Evolutionary conservation across 2,797 vertebrate species (phyloP), one percentile per base, ranked within the genome.

Genomic region (Acanthornis magna): DNA sequence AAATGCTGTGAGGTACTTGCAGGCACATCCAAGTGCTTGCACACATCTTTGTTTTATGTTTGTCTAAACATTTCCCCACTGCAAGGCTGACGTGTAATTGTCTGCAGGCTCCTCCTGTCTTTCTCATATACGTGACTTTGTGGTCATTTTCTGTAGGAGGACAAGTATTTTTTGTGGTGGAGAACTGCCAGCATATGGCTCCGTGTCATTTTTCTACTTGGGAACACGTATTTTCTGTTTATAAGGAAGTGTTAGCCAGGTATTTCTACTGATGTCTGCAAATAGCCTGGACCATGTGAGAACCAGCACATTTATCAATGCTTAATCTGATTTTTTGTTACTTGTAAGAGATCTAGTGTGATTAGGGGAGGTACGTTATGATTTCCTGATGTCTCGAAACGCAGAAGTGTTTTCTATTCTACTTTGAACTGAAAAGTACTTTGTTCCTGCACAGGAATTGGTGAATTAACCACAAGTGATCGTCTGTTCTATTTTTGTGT

Each of bases 381-480:
- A 91, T 94, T 93, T 94, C 87, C 93, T 93, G 94, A 12, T 57
- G 2, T 40, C 85, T 95, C 4, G 19, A 72, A 95, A 90, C 91
- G 88, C 85, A 71, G 80, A 90, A 71, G 55, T 16, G 4, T 65
- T 87, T 90, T 82, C 92, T 85, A 6, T 93, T 86, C 91, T 90
- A 60, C 16, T 43, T 91, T 79, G 78, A 89, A 82, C 75, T 88
- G 86, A 54, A 30, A 45, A 62, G 23, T 48, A 10, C 65, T 91
- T 90, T 92, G 53, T 89, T 93, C 85, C 85, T 92, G 67, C 51
- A 58, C 81, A 89, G 87, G 78, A 87, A 43, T 79, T 75, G 78
- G 75, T 85, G 75, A 92, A 93, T 91, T 85, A 91, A 95, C 93
- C 93, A 91, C 94, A 89, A 85, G 82, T 48, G 87, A 67, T 85